Evolutionary conservation across 2,797 vertebrate genomes (phyloP), one percentile per base, ranked within the genome.

Genomic region (Parambassis ranga): DNA sequence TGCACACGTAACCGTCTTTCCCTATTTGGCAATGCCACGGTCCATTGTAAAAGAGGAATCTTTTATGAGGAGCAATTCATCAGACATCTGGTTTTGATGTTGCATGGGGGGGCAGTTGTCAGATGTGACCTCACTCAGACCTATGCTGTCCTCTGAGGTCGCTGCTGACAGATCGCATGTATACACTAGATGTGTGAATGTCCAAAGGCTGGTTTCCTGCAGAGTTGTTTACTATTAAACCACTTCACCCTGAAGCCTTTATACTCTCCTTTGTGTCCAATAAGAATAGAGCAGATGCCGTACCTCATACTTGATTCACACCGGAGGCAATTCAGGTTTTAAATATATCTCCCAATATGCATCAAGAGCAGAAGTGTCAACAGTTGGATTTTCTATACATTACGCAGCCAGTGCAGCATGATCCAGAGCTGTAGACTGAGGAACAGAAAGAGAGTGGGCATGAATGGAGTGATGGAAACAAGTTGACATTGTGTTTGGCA

Each of bases 81-180:
- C 84, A 71, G 80, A 79, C 89, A 90, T 90, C 85, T 91, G 90
- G 75, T 81, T 82, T 76, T 73, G 78, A 80, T 87, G 77, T 75
- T 69, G 71, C 19, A 39, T 19, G 35, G 42, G 39, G 51, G 71
- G 63, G 67, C 31, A 33, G 65, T 61, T 49, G 61, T 79, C 56
- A 66, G 65, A 72, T 55, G 68, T 72, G 75, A 85, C 85, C 85
- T 56, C 16, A 15, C 52, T 41, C 37, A 74, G 70, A 76, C 79
- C 77, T 64, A 10, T 1, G 10, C 33, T 23, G 63, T 51, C 74
- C 82, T 71, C 62, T 44, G 68, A 44, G 67, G 59, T 53, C 22
- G 53, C 18, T 20, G 20, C 67, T 60, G 73, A 84, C 71, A 70
- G 71, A 49, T 71, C 65, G 83, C 62, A 75, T 79, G 71, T 72